phyloP scores from a whole-genome alignment of 2,888 invertebrate species.

The Nephrotoma guestfalica region DNA sequence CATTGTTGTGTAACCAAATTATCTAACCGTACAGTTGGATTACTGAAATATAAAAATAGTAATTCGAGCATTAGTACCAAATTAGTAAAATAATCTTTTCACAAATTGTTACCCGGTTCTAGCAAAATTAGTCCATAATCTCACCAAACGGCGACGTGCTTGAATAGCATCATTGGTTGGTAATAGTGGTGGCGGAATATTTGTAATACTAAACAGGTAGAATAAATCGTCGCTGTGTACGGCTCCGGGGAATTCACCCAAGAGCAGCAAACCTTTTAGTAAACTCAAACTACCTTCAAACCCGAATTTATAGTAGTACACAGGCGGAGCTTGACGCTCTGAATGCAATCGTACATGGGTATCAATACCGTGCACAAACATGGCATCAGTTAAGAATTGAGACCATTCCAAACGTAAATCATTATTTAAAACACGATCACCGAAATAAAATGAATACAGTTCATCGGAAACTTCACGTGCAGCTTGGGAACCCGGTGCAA shows the following conservation, averaged over 20 bases:
- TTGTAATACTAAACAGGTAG: conserved; percentile 28
- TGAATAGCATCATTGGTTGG: conserved; percentile 29
- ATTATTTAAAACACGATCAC: conserved; percentile 1
- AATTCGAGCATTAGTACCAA: too few relatives aligned
- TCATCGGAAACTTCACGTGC: conserved; percentile 1
- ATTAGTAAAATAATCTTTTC: too few relatives aligned
- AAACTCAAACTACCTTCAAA: conserved; percentile 12
- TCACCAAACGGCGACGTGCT: conserved; percentile 30
- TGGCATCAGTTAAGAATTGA: conserved; percentile 8
- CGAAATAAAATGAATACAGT: conserved; percentile 10
- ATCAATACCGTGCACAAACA: conserved; percentile 10
- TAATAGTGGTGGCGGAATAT: conserved; percentile 19
- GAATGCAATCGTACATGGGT: conserved; percentile 9
- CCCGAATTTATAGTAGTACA: conserved; percentile 10
- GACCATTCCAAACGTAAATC: conserved; percentile 7
- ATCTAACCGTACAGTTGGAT: background rate
- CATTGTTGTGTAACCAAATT: conserved; percentile 23
- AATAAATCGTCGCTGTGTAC: conserved; percentile 33
- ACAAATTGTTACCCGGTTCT: conserved; percentile 24
- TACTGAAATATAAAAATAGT: background rate
- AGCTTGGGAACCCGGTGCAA: background rate
- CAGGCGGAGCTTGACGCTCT: conserved; percentile 6
- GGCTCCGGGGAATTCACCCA: conserved; percentile 16
- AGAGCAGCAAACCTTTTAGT: conserved; percentile 6
- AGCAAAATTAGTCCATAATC: conserved; percentile 39